Evolutionary conservation across 2,888 invertebrate genomes (phyloP), one percentile per base, ranked within the genome.

Genomic region (Cremastinae sp.): DNA sequence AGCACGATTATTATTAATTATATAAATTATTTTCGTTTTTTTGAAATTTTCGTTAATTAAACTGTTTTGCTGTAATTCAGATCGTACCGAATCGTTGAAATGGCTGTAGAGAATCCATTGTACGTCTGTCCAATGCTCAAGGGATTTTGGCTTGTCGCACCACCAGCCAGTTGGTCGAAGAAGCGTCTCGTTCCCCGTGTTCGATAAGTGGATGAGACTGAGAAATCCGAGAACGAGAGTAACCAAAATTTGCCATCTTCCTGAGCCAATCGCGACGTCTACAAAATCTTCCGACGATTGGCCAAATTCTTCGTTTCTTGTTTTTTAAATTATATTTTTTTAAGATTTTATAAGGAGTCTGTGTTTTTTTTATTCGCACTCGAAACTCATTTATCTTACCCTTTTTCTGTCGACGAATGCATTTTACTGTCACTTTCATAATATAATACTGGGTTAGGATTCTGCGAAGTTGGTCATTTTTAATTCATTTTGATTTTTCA

Each of bases 71-170:
- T n/a, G n/a, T 20, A 7, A 35, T 43, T 39, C 35, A 14, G 2
- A 14, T 45, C 78, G 69, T 18, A 80, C 79, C 35, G 73, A 72
- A 49, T 78, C 75, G 8, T 69, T 59, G 20, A 53, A 65, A 51
- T 82, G 82, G 28, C 81, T 82, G 70, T 79, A 82, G 3, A 76
- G 16, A 61, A 82, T 82, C 82, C 82, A 82, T 39, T 81, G 70
- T 1, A 65, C 59, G 37, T 78, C 72, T 16, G 82, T 79, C 82
- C 82, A 82, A 39, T 75, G 45, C 1, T 49, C 35, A 18, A 82
- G 70, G 64, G 72, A 77, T 64, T 62, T 49, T 7, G 82, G 82
- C 66, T 73, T 81, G 61, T 78, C 66, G 65, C 82, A 82, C 82
- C 82, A 82, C 79, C 81, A 79, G 12, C 82, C 80, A 7, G 78